Percentiles rank a stretch among this genome's conserved stretches.
Evolutionary conservation across 2,888 invertebrate genomes (phyloP).

Genomic region (Platynereis dumerilii): DNA sequence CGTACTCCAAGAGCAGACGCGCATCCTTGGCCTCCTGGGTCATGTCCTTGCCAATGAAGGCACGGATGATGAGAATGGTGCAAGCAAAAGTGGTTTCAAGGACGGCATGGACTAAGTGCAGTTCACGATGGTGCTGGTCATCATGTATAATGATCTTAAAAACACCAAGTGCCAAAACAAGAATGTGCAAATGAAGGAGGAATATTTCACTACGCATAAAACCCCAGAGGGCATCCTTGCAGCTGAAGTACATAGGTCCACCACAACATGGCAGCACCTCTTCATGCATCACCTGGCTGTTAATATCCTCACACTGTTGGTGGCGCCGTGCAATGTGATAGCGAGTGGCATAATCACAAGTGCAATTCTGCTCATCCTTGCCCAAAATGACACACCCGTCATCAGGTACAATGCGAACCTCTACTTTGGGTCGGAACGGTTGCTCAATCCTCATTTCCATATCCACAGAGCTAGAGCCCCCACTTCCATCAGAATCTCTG

Average conservation of each 20-base stretch:
- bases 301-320: not conserved
- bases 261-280: not conserved
- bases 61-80: constrained; percentile 1
- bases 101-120: not conserved
- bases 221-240: not conserved
- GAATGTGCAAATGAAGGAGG: not conserved
- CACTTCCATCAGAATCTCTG: no score
- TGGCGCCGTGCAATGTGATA: not conserved
- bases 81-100: not conserved
- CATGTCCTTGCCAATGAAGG: not conserved
- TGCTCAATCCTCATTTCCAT: constrained; percentile 5
- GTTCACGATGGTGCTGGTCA: not conserved
- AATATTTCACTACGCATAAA: constrained; percentile 1
- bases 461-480: not conserved
- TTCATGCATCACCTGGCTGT: not conserved
- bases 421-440: not conserved
- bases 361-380: constrained; percentile 3
- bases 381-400: constrained; percentile 7
- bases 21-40: not conserved
- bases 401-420: not conserved
- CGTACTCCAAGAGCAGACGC: not conserved
- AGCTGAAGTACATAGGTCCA: not conserved
- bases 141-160: not conserved
- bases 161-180: not conserved
- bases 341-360: constrained; percentile 9